phyloP scores from a whole-genome alignment of 2,113 vertebrate genomes.

The Equus quagga region DNA sequence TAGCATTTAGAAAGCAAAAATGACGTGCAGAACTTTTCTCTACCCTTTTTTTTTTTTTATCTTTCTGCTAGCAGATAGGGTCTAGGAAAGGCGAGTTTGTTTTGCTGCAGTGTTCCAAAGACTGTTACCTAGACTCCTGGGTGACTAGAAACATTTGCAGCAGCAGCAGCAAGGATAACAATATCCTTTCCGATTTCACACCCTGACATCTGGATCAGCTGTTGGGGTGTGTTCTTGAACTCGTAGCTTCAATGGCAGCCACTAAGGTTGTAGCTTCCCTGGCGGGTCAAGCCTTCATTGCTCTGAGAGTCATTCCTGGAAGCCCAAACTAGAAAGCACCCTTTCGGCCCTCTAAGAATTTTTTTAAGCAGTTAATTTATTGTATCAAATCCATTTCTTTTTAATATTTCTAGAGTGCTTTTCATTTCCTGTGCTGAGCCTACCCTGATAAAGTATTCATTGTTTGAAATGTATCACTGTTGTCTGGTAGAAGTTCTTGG shows the following conservation, averaged over 20 bases:
- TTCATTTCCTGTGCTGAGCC: background rate
- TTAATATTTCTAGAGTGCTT: background rate
- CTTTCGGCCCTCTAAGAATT: background rate
- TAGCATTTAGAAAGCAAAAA: background rate
- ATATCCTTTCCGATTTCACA: background rate
- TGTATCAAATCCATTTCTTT: background rate
- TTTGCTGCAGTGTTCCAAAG: background rate
- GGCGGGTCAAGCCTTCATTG: background rate
- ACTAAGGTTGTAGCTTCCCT: background rate
- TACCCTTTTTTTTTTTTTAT: background rate
- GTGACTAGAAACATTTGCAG: background rate
- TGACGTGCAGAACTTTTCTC: background rate
- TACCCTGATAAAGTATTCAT: background rate
- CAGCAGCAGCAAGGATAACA: background rate
- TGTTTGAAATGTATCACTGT: background rate
- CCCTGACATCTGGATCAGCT: background rate
- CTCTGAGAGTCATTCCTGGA: background rate
- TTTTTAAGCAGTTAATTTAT: background rate
- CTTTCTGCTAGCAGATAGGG: background rate
- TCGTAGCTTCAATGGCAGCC: too few species aligned
- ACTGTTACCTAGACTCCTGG: background rate
- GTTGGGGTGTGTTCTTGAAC: background rate
- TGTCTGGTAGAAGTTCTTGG: background rate
- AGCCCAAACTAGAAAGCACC: background rate
- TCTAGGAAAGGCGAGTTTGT: background rate